Percentiles rank a stretch among this genome's conserved stretches.
Conservation (phyloP, 2,888 invertebrate genomes). For the Quadroppia sp. region DNA sequence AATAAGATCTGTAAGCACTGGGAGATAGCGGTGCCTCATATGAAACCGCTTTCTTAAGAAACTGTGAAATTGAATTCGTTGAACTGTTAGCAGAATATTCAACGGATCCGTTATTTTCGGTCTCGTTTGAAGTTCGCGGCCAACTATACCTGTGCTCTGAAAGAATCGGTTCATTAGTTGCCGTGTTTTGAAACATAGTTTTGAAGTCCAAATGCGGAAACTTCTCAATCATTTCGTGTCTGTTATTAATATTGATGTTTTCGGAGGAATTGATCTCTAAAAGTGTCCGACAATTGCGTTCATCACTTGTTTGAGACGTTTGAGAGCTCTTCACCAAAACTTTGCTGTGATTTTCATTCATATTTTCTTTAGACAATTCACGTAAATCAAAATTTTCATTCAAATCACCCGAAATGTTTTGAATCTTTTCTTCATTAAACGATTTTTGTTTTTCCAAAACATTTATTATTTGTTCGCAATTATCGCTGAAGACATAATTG, state of each 20-base stretch:
- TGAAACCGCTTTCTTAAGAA: conserved; percentile 42
- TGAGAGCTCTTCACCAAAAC: neutral
- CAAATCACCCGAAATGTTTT: neutral
- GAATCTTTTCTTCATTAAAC: neutral
- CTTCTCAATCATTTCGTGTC: neutral
- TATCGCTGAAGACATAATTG: neutral
- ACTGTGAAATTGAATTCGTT: conserved; percentile 25
- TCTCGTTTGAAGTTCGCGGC: conserved; percentile 46
- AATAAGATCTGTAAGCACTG: conserved; percentile 48
- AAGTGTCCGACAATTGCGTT: conserved; percentile 8
- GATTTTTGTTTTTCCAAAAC: conserved; percentile 8
- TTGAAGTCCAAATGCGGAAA: conserved; percentile 43
- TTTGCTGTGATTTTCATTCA: neutral
- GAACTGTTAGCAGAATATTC: neutral
- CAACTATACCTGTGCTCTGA: conserved; percentile 49
- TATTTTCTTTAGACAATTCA: conserved; percentile 19
- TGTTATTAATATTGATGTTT: neutral
- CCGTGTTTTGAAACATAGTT: conserved; percentile 61
- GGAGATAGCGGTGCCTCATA: conserved; percentile 49
- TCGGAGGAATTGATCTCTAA: conserved; percentile 18
- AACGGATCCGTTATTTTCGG: conserved; percentile 23
- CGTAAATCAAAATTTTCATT: neutral
- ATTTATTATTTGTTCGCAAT: neutral
- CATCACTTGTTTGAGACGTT: neutral
- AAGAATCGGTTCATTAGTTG: conserved; percentile 52